Conservation (phyloP, 2,888 invertebrate genomes). For the Campoplex nolae region DNA sequence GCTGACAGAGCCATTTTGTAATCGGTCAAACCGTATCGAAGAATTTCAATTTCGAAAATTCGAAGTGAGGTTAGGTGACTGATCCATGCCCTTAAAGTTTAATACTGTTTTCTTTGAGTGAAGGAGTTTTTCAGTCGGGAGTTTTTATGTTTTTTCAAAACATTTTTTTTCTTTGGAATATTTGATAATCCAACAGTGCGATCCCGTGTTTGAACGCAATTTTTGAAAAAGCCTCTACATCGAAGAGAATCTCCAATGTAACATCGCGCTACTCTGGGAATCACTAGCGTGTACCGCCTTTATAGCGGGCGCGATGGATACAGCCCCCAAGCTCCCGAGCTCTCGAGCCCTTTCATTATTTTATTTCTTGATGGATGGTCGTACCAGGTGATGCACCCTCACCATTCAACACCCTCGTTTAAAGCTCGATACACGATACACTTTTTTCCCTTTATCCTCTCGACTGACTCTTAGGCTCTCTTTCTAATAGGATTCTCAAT, state of each 20-base stretch:
- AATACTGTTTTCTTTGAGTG: too few species aligned
- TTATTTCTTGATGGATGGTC: constrained; percentile 78
- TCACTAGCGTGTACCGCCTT: constrained; percentile 8
- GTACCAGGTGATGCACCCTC: constrained; percentile 80
- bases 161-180: not conserved
- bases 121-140: too few species aligned
- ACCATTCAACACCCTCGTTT: constrained; percentile 65
- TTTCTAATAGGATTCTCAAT: constrained; percentile 26
- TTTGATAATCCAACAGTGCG: not conserved
- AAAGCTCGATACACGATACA: constrained; percentile 56
- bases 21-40: too few species aligned
- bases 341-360: constrained; percentile 70
- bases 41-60: too few species aligned
- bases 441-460: constrained; percentile 52
- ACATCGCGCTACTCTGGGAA: constrained; percentile 14
- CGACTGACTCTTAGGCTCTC: constrained; percentile 55
- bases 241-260: constrained; percentile 14
- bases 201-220: not conserved
- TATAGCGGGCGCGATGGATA: constrained; percentile 18
- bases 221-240: constrained; percentile 9
- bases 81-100: too few species aligned
- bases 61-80: too few species aligned
- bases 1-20: too few species aligned
- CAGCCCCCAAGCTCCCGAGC: constrained; percentile 34
- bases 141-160: too few species aligned